Evolutionary conservation across 2,113 vertebrate species (phyloP).

Genomic region (Onychostoma macrolepis): DNA sequence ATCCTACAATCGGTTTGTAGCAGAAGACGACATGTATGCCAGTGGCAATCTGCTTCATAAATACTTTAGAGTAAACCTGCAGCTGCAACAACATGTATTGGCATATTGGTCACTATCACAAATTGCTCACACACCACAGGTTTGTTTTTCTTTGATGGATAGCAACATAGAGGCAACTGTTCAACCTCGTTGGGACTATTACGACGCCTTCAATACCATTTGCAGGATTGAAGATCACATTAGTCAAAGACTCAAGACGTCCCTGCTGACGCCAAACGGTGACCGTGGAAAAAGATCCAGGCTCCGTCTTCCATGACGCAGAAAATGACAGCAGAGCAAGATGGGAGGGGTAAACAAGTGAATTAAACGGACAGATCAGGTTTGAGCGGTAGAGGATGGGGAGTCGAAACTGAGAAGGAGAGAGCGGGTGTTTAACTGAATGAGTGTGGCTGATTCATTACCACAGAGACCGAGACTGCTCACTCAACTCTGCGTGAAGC

Average conservation of each 20-base stretch:
- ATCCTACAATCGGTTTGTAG: not conserved
- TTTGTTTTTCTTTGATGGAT: not conserved
- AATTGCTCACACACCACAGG: not conserved
- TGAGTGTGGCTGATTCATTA: constrained; percentile 11
- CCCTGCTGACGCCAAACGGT: not conserved
- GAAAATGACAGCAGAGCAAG: not conserved
- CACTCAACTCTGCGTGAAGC: constrained; percentile 13
- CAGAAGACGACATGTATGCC: not conserved
- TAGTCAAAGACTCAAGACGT: not conserved
- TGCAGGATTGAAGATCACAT: constrained; percentile 5
- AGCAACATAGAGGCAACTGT: not conserved
- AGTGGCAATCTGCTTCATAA: not conserved
- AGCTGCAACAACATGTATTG: constrained; percentile 9
- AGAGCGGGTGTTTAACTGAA: constrained; percentile 8
- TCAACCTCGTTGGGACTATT: not conserved
- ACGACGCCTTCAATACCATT: not conserved
- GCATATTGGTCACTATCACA: constrained; percentile 1
- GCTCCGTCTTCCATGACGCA: not conserved
- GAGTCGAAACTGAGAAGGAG: not conserved
- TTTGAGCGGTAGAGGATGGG: not conserved
- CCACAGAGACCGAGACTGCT: not conserved
- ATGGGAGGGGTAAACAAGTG: constrained; percentile 9
- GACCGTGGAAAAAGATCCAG: not conserved
- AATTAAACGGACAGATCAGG: constrained; percentile 8
- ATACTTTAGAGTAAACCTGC: not conserved